phyloP scores from a whole-genome alignment of 2,888 invertebrate species.

The Coleophora deauratella region DNA sequence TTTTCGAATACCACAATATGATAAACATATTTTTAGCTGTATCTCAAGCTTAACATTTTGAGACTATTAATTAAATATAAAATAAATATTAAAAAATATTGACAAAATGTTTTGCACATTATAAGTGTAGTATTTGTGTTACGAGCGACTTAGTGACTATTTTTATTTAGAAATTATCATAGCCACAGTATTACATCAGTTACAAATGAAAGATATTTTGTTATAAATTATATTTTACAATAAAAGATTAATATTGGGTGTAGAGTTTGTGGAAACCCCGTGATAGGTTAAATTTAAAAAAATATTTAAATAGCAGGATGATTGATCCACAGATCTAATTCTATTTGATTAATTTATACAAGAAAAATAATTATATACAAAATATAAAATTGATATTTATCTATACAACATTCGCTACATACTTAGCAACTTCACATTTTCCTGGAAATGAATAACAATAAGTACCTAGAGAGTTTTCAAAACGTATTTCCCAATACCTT shows the following conservation, averaged over 20 bases:
- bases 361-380: constrained; percentile 65
- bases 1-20: no score
- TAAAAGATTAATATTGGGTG: constrained; percentile 42
- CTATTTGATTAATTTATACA: constrained; percentile 65
- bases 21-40: background rate
- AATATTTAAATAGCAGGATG: constrained; percentile 9
- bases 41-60: background rate
- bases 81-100: no score
- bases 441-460: constrained; percentile 55
- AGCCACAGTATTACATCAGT: constrained; percentile 15
- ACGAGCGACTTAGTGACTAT: constrained; percentile 19
- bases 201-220: no score
- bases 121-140: background rate
- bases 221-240: constrained; percentile 10
- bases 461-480: constrained; percentile 47
- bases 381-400: constrained; percentile 67
- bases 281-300: constrained; percentile 9
- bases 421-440: constrained; percentile 36
- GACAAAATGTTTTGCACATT: background rate
- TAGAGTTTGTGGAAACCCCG: constrained; percentile 28
- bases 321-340: constrained; percentile 49
- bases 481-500: constrained; percentile 28
- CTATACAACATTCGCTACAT: constrained; percentile 51
- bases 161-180: constrained; percentile 18
- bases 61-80: no score